Conservation (phyloP, 2,797 vertebrate genomes). For the Hippopotamyrus pictus region DNA sequence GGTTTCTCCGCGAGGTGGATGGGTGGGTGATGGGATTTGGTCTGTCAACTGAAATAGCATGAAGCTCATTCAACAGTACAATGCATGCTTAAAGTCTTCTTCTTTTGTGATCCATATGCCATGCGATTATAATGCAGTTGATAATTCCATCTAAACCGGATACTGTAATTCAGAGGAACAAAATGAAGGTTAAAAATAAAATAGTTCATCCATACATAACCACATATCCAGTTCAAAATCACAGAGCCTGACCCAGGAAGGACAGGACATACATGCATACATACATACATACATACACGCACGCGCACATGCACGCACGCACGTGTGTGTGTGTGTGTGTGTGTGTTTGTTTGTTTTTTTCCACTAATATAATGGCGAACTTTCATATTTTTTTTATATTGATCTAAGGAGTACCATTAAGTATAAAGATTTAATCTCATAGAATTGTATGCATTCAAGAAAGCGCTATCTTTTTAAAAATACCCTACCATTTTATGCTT, state of each 20-base stretch:
- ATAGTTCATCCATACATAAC: background rate
- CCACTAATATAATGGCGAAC: background rate
- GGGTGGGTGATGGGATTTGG: background rate
- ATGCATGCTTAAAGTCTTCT: background rate
- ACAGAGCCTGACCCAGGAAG: background rate
- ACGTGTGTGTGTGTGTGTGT: too few relatives aligned
- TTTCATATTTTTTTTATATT: background rate
- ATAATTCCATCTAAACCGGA: background rate
- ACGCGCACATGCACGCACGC: background rate
- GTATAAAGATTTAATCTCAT: background rate
- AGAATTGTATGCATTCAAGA: background rate
- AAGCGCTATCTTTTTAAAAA: background rate
- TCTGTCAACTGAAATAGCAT: background rate
- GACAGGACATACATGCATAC: background rate
- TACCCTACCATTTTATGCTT: background rate
- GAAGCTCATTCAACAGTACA: background rate
- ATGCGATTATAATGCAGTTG: background rate
- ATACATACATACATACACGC: background rate
- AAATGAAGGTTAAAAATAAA: background rate
- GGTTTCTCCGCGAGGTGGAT: conserved; percentile 32
- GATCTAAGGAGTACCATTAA: background rate
- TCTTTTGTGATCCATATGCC: background rate
- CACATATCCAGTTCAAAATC: background rate
- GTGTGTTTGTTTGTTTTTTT: too few relatives aligned
- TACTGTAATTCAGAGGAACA: background rate